Base-by-base conservation (phyloP, 2,113 vertebrate species). In the Megaleporinus macrocephalus region DNA sequence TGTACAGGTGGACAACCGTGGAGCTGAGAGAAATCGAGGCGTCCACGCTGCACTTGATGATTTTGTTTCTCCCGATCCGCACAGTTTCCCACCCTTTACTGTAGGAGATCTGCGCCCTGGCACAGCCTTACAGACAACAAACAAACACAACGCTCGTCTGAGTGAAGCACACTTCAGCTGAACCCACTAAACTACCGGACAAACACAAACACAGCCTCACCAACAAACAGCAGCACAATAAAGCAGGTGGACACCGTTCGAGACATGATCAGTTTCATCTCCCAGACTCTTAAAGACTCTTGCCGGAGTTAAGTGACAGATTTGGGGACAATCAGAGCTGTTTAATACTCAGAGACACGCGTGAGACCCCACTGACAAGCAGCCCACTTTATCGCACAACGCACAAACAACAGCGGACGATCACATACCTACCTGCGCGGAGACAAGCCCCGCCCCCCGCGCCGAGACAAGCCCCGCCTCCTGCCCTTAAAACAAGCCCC, bases 51-150 rank as follows among this genome's bases (percentile, higher is more conserved):
- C 75, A 85, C 44, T 1, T 70, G 36, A 87, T 33, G 20, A 22
- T 4, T 15, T 16, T 69, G 22, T 4, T 59, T 66, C 72, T 83
- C 7, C 13, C 20, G 2, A 0, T 55, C 29, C 13, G 3, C 0
- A 2, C 27, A 0, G 30, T 0, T 0, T 16, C 6, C 41, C 16
- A 18, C 18, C 1, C 16, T 0, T 0, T 2, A 2, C 0, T 0
- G 5, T 61, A 24, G 6, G 1, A 3, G 22, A 78, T 63, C 49
- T 85, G 80, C 0, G 51, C 84, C 44, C 13, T 51, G 26, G 75
- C 3, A 29, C 70, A 62, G 51, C 57, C 84, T 85, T 33, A 74
- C 12, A 74, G 5, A 65, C n/a, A 41, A 44, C 15, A 76, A 13
- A 7, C 6, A 55, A 18, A 73, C n/a, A 26, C 4, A 2, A 44